A percentile compares a stretch with the other conserved stretches of the same genome.
Conservation (phyloP, 2,888 invertebrate genomes). For the Tachina lurida region DNA sequence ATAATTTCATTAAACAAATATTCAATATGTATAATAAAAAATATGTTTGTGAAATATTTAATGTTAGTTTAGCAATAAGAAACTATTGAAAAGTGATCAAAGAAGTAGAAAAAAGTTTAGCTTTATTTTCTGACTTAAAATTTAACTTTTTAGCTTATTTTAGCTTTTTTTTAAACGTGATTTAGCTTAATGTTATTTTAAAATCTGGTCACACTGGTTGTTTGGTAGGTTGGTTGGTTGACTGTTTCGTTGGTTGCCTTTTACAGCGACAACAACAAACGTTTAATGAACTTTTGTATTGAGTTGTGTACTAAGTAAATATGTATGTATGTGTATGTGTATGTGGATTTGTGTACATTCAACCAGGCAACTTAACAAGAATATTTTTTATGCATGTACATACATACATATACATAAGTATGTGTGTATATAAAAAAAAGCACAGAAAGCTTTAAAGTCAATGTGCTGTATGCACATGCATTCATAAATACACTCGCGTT, state of each 20-base stretch:
- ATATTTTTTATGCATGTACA: slow-evolving; percentile 4
- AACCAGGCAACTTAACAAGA: slow-evolving; percentile 32
- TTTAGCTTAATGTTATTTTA: too few species aligned
- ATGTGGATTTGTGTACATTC: slow-evolving; percentile 19
- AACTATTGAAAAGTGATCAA: too few species aligned
- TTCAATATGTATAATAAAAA: too few species aligned
- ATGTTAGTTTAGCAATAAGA: too few species aligned
- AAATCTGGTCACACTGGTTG: too few species aligned
- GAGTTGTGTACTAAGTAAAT: slow-evolving; percentile 26
- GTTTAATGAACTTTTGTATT: slow-evolving; percentile 69
- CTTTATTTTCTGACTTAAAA: too few species aligned
- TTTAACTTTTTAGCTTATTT: too few species aligned
- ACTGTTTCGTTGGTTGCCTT: slow-evolving; percentile 51
- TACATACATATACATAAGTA: background rate
- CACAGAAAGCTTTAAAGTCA: slow-evolving; percentile 7
- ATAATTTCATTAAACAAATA: too few species aligned
- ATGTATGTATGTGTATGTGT: slow-evolving; percentile 4
- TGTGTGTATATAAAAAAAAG: slow-evolving; percentile 9
- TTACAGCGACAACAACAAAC: slow-evolving; percentile 64
- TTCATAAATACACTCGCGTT: slow-evolving; percentile 1
- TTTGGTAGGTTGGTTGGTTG: slow-evolving; percentile 50
- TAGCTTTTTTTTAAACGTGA: too few species aligned
- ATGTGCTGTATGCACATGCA: background rate
- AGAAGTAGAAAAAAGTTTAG: too few species aligned
- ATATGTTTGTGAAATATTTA: too few species aligned